These are phyloP conservation scores for Ennomos erosarius DNA, from an alignment of 2,888 invertebrate species.

Conservation along the genomic window DNA sequence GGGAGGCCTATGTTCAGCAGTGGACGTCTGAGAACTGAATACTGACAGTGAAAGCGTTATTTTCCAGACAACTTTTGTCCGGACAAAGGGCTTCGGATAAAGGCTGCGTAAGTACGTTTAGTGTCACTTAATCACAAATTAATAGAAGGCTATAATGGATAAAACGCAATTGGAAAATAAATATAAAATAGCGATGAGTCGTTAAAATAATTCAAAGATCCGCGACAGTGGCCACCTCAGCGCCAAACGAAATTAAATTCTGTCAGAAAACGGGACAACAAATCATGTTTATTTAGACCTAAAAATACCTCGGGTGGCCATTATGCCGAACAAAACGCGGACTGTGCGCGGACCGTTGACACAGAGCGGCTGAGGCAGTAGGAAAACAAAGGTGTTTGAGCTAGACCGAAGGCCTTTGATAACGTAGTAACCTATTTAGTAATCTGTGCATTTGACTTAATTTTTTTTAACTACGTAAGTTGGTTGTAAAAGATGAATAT, in stretches of 20 bases:
- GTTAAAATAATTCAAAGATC: slow-evolving; percentile 81
- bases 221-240: slow-evolving; percentile 66
- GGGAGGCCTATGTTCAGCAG: too few relatives aligned
- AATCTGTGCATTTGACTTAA: too few relatives aligned
- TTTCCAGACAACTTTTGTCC: background rate
- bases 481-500: too few relatives aligned
- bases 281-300: slow-evolving; percentile 85
- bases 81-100: background rate
- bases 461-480: too few relatives aligned
- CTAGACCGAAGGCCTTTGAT: too few relatives aligned
- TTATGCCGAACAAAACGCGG: slow-evolving; percentile 76
- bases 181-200: slow-evolving; percentile 51
- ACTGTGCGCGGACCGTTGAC: slow-evolving; percentile 62
- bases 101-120: too few relatives aligned
- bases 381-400: background rate
- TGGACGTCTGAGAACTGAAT: too few relatives aligned
- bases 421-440: too few relatives aligned
- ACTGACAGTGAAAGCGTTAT: too few relatives aligned
- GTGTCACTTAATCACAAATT: slow-evolving; percentile 2
- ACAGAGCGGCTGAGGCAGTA: slow-evolving; percentile 8
- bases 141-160: slow-evolving; percentile 1
- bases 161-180: slow-evolving; percentile 18
- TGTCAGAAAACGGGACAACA: slow-evolving; percentile 80
- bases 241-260: slow-evolving; percentile 78
- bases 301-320: slow-evolving; percentile 84